Evolutionary conservation across 2,888 invertebrate species (phyloP).

Genomic region (Myopa testacea): DNA sequence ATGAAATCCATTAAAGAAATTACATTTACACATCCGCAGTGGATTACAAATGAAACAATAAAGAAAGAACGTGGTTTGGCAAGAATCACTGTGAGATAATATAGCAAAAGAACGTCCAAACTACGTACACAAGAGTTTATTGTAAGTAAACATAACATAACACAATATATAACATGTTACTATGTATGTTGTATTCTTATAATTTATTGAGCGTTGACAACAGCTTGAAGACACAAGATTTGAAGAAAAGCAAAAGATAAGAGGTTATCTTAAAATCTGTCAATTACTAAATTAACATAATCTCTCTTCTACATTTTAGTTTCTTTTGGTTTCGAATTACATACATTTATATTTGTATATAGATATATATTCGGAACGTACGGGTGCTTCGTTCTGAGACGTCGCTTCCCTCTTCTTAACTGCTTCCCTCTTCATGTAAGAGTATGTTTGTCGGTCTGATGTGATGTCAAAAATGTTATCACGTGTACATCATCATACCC

Average conservation of each 20-base stretch:
- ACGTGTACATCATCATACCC: background rate
- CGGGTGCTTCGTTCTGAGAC: background rate
- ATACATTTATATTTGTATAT: background rate
- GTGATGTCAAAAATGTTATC: background rate
- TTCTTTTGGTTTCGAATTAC: background rate
- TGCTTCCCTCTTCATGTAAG: background rate
- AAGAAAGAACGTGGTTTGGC: conserved; percentile 7
- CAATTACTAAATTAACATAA: background rate
- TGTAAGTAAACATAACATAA: too few species aligned
- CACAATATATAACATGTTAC: background rate
- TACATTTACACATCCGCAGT: conserved; percentile 24
- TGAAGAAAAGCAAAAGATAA: background rate
- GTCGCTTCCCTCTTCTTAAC: background rate
- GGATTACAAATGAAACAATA: conserved; percentile 14
- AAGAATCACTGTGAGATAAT: background rate
- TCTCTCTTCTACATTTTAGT: background rate
- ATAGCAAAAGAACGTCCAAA: background rate
- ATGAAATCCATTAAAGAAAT: conserved; percentile 32
- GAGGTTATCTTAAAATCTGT: conserved; percentile 4
- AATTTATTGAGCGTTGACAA: background rate
- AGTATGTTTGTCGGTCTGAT: background rate
- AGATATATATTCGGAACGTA: background rate
- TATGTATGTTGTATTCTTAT: too few species aligned
- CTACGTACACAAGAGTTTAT: too few species aligned
- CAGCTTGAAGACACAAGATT: background rate